Base-by-base conservation (phyloP, 1,140 invertebrate genomes). In the Sarcophaga bullata region DNA sequence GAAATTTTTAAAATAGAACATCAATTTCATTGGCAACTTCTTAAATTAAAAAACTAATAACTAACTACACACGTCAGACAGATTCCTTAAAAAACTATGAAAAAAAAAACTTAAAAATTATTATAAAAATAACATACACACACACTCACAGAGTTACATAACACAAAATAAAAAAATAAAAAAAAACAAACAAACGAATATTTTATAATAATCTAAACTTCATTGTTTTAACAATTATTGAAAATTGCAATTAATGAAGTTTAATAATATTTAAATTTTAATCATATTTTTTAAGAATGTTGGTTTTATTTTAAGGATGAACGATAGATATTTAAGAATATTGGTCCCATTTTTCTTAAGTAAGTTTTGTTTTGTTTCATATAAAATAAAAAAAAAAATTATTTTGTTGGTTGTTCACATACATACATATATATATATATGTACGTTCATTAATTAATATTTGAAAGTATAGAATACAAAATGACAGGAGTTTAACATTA, bases 51-150 rank as follows among this genome's bases (percentile, higher is more conserved):
- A 68, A 19, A 68, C 17, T 68, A 68, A 19, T 17, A 68, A 52
- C 50, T 52, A 10, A 68, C 62, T 68, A 68, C n/a, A 68, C 62
- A 52, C 50, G 11, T n/a, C 54, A 58, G 52, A 54, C 52, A 54
- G 9, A 58, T 11, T 58, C 13, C 52, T 58, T 58, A 58, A 15
- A 58, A 58, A 58, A 58, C 52, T 58, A 58, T n/a, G n/a, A n/a
- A n/a, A 37, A 58, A 58, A n/a, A 6, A 58, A 58, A 58, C 15
- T 58, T 58, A 13, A 58, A n/a, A 58, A 58, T n/a, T 58, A 58
- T 6, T n/a, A n/a, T n/a, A n/a, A 58, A 58, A 11, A 37, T 37
- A 37, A 37, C 25, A 37, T 37, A 37, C 52, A 58, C 54, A n/a
- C 54, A 13, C 13, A 58, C 54, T 11, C n/a, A 58, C 54, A 58